Base-by-base conservation (phyloP, 1,140 invertebrate genomes). In the Aphelenchoides besseyi region DNA sequence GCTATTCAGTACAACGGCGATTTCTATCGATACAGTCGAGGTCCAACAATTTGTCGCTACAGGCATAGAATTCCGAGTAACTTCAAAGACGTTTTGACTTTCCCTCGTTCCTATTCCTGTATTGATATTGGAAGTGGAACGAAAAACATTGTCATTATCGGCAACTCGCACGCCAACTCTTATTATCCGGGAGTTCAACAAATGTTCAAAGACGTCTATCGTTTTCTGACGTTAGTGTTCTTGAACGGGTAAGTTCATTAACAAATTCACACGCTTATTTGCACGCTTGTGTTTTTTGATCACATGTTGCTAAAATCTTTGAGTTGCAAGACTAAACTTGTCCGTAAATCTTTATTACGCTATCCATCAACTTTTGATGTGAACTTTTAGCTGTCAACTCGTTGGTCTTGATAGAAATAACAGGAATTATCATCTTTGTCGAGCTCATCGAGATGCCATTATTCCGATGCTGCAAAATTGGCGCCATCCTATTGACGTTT, bases 121-220 rank as follows among this genome's bases (percentile, higher is more conserved):
- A 48, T 48, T 23, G 41, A 48, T 23, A 23, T 48, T 23, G 18
- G 55, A 33, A 59, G 12, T 12, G 55, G 55, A 28, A 59, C 55
- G 18, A 59, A 59, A 23, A 59, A 59, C 55, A 59, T 59, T 23
- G 55, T 59, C 12, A 59, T 59, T 23, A 59, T 59, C 5, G 55
- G 55, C 55, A 59, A 59, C 55, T 59, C 55, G 5, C 55, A 59
- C 23, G 55, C 55, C 5, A 59, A 18, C 23, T 59, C 55, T 18
- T 18, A 59, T 8, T 59, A 8, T 33, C 12, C 5, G 5, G 55
- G 55, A 28, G 18, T 59, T 5, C 5, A 59, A 33, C 55, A 18
- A 33, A 59, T 59, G 5, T 59, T 59, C 18, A 5, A 18, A 59
- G 41, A 23, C 41, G 41, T 48, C 12, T 48, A 48, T 48, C 41